Percentiles rank a stretch among this genome's conserved stretches.
Conservation (phyloP, 2,797 vertebrate species). For the Lindbergichthys nudifrons region DNA sequence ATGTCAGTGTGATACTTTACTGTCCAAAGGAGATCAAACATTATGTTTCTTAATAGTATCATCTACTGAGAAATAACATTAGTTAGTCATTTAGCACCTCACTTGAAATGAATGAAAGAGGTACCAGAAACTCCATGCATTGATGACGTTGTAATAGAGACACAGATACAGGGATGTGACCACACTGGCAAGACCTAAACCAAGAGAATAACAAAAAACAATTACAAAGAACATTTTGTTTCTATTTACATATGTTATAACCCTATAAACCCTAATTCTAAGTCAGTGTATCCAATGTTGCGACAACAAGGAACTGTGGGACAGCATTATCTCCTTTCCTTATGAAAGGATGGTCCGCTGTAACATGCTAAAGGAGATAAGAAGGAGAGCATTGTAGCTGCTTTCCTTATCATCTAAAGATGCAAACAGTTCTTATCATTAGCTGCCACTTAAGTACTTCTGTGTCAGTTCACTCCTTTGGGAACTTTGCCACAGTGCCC, state of each 20-base stretch:
- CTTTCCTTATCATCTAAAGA: too few species aligned
- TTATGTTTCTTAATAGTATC: background rate
- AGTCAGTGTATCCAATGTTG: background rate
- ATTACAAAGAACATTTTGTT: background rate
- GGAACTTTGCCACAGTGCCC: too few species aligned
- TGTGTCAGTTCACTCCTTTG: too few species aligned
- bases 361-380: too few species aligned
- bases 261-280: background rate
- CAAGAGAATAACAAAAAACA: background rate
- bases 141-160: slow-evolving; percentile 96
- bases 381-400: too few species aligned
- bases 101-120: slow-evolving; percentile 98
- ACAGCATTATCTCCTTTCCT: too few species aligned
- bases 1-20: background rate
- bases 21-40: background rate
- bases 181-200: slow-evolving; percentile 90
- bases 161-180: slow-evolving; percentile 91
- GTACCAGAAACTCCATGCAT: slow-evolving; percentile 97
- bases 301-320: too few species aligned
- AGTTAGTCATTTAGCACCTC: slow-evolving; percentile 41
- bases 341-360: too few species aligned
- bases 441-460: too few species aligned
- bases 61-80: background rate
- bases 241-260: background rate
- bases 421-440: too few species aligned